Evolutionary conservation across 2,888 invertebrate genomes (phyloP), one percentile per base, ranked within the genome.

Genomic region (Himalopsyche kuldschensis): DNA sequence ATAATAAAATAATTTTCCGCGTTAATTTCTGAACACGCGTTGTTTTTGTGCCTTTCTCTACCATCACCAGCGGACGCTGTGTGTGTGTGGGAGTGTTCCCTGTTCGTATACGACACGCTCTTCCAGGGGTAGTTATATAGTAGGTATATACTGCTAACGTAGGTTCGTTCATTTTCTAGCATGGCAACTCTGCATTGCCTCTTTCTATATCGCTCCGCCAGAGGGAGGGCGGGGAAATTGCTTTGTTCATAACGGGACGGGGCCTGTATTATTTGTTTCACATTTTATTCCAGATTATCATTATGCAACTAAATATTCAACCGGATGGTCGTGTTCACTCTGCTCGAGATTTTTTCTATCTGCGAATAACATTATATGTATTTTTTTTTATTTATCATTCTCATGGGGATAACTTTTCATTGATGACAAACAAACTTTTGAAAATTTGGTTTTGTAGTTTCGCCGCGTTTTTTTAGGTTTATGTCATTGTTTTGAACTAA

Each of bases 241-340:
- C 85, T 86, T 86, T 86, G 85, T 86, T 86, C 85, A 84, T 84
- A 84, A 83, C 85, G 78, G 84, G 79, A 83, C 85, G 78, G 84
- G 81, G 82, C 80, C 84, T 84, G 82, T 84, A 86, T 69, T 69
- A 69, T 86, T 84, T 81, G 85, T 85, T 80, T 84, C 78, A 47
- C 80, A 80, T 77, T 77, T 80, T 47, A 78, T 69, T 69, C 27
- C 24, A 30, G 15, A 69, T 69, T 69, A 69, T 69, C 69, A 69
- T 69, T 69, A 69, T 15, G 30, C 69, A 30, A 69, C 69, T 27
- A 30, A 69, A 69, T 69, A 27, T 69, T 69, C 69, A 69, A 15
- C 69, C 27, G 69, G 69, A 15, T 27, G 69, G 69, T 69, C 20
- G 69, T 69, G 69, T 27, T 30, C 15, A 41, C 41, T 41, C 41